Base-by-base conservation (phyloP, 2,888 invertebrate species). In the Amphiduros pacificus region DNA sequence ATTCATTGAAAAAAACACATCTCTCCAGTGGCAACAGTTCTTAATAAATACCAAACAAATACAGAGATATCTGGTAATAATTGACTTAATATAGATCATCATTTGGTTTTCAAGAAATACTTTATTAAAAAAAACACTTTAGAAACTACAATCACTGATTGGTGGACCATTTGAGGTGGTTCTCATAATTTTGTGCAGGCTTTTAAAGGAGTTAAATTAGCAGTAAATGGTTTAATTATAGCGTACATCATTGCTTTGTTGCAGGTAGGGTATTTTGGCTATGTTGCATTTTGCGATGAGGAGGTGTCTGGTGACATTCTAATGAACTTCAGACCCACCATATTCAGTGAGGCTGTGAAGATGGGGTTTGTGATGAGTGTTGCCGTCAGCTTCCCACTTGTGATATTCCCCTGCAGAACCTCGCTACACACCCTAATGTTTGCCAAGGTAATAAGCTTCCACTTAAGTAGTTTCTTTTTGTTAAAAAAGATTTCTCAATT, bases 341-440 rank as follows among this genome's bases (percentile, higher is more conserved):
- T 78, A 6, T 68, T 90, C 40, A 93, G 91, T 72, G 93, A 96
- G 83, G 87, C 91, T 62, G 93, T 97, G 75, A 96, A 96, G 86
- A 86, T 96, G 67, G 94, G 95, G 28, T 98, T 98, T 85, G 91
- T 97, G 9, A 85, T 96, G 73, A 95, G 96, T 0, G 88, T 98
- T 31, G 95, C 95, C 20, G 92, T 95, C 80, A 96, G 96, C 77
- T 97, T 98, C 84, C 98, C 98, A 0, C 87, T 99, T 68, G 93
- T 95, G 72, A 92, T 98, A 80, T 97, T 97, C 83, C 98, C 98
- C 0, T 96, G 96, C 78, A 86, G 98, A 63, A 93, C 93, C 14
- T 94, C 95, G 78, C 85, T 98, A 27, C 92, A 94, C 84, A 97
- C 95, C 0, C 87, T 98, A 62, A 84, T 96, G 5, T 95, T 91